Percentiles rank a stretch among this genome's conserved stretches.
phyloP scores from a whole-genome alignment of 2,797 vertebrate genomes.

The Galago senegalensis region DNA sequence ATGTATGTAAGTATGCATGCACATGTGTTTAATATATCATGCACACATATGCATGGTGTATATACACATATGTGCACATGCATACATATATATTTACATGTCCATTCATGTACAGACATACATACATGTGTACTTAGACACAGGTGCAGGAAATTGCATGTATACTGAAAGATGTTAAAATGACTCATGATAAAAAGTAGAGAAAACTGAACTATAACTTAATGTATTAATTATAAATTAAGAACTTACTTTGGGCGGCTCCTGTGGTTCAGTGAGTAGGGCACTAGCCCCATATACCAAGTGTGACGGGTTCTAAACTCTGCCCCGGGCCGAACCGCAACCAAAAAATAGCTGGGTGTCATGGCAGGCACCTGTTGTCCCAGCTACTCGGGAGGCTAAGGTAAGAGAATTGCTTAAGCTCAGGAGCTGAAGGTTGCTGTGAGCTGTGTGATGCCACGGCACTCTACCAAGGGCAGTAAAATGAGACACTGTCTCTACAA shows the following conservation, averaged over 20 bases:
- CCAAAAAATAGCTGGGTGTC: no score
- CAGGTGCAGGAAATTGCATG: not conserved
- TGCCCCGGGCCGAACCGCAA: no score
- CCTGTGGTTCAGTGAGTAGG: no score
- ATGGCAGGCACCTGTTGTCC: no score
- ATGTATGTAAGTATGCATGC: not conserved
- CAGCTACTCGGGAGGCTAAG: no score
- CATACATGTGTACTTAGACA: not conserved
- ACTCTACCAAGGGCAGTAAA: no score
- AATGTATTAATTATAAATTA: not conserved
- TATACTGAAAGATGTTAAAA: not conserved
- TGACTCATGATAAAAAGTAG: not conserved
- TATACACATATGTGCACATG: not conserved
- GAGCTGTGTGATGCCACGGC: no score
- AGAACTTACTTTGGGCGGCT: not conserved
- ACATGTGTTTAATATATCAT: not conserved
- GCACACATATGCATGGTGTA: not conserved
- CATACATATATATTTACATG: fast-evolving
- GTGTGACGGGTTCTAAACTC: no score
- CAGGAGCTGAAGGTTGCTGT: no score
- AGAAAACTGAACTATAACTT: not conserved
- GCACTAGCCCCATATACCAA: no score
- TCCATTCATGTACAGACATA: fast-evolving
- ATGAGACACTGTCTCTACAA: no score
- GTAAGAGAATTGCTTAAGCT: no score